Base-by-base conservation (phyloP, 2,888 invertebrate species). In the Leptothorax acervorum region DNA sequence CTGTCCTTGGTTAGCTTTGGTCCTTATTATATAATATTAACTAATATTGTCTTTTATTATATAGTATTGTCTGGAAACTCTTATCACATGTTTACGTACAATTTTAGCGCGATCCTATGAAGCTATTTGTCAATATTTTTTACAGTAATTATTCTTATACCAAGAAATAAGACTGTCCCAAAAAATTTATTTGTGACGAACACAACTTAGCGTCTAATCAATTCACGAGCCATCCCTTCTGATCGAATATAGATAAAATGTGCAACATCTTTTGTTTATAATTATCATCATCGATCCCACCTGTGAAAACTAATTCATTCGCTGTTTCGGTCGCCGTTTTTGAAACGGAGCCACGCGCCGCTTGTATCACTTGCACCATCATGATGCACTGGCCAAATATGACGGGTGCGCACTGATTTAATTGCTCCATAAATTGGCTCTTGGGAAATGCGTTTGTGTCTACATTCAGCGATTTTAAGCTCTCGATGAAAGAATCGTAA, bases 301-400 rank as follows among this genome's bases (percentile, higher is more conserved):
- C 88, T 28, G 92, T 71, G 74, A 94, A 94, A 53, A 84, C 83
- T 12, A 93, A 91, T 66, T 90, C 89, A 48, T 90, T 89, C 4
- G 92, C 88, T 12, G 93, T 89, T 31, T 90, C 91, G 42, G 93
- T 91, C 51, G 39, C 6, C 23, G 92, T 90, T 18, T 93, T 91
- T 0, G 93, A 92, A 0, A 91, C 90, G 1, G 82, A 84, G 0
- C 91, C 93, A 3, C 92, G 91, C 2, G 92, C 89, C 0, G 94
- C 93, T 76, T 94, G 94, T n/a, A 95, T 94, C 31, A 95, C 94
- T 83, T 93, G 94, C 4, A 91, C 88, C 95, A 95, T 95, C 93
- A 94, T 93, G 9, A 94, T 73, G 57, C 94, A 93, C 75, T 95
- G 94, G 8, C 87, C 91, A 55, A 95, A 92, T 78, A 91, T 93